Conservation (phyloP, 1,140 invertebrate genomes). For the Akabosia matsudoensis region DNA sequence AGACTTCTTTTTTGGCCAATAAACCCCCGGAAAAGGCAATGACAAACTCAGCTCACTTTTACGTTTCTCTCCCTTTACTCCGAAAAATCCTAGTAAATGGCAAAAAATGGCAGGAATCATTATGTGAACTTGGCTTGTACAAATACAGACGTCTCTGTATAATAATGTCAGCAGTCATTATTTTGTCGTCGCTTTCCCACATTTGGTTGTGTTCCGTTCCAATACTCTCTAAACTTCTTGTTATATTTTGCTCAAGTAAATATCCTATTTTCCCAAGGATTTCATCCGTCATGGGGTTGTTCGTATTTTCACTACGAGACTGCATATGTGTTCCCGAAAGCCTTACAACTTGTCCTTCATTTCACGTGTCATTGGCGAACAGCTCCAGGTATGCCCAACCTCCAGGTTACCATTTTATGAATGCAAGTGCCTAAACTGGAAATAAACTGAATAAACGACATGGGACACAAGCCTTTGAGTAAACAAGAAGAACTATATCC, state of each 20-base stretch:
- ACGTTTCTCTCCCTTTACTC: background rate
- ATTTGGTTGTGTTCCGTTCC: background rate
- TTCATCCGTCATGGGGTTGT: too few species aligned
- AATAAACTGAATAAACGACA: too few species aligned
- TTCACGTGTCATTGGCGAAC: too few species aligned
- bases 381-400: too few species aligned
- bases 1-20: background rate
- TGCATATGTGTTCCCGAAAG: too few species aligned
- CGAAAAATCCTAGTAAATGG: background rate
- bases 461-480: too few species aligned
- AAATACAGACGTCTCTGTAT: background rate
- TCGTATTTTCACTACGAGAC: too few species aligned
- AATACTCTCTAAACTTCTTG: background rate
- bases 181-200: conserved; percentile 9
- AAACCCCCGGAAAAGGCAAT: background rate
- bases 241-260: too few species aligned
- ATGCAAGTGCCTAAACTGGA: too few species aligned
- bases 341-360: too few species aligned
- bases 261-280: too few species aligned
- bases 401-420: too few species aligned
- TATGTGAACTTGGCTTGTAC: background rate
- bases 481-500: background rate
- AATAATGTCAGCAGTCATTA: conserved; percentile 4
- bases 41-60: background rate
- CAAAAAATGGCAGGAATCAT: background rate